Evolutionary conservation across 1,140 invertebrate species (phyloP).

Genomic region (Vollenhovia emeryi): DNA sequence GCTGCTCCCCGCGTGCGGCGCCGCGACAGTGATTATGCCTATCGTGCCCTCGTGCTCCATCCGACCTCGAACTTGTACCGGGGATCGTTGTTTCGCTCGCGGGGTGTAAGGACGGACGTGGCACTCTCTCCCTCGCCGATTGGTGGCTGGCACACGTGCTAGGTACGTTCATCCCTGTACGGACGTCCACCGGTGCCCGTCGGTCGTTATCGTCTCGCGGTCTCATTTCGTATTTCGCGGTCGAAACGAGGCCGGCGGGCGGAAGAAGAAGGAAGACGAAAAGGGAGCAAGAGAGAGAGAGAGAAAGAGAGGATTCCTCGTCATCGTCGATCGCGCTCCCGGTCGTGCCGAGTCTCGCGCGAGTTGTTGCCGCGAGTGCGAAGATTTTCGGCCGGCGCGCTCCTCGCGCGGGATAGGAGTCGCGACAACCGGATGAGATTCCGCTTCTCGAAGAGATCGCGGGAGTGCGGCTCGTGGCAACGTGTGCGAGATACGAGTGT

Average conservation of each 20-base stretch:
- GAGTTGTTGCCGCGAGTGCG: not conserved
- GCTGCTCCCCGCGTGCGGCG: conserved; percentile 59
- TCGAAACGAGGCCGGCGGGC: conserved; percentile 21
- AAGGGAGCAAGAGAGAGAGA: not conserved
- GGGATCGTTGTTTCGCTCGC: conserved; percentile 1
- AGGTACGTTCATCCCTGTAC: conserved; percentile 40
- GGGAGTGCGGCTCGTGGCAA: conserved; percentile 8
- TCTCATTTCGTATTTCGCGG: conserved; percentile 78
- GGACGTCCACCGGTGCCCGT: conserved; percentile 54
- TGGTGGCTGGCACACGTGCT: conserved; percentile 63
- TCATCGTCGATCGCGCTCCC: not conserved
- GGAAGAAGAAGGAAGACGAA: not conserved
- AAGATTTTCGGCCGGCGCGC: not conserved
- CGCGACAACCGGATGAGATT: not conserved
- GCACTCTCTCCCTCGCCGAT: conserved; percentile 42
- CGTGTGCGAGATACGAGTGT: not conserved
- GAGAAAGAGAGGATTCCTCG: not conserved
- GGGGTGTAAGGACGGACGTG: not conserved
- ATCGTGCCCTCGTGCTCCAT: conserved; percentile 53
- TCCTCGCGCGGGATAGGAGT: not conserved
- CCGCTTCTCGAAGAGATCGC: conserved; percentile 12
- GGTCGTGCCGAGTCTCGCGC: not conserved
- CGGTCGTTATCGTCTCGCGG: conserved; percentile 22
- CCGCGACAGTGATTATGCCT: conserved; percentile 70
- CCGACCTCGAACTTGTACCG: conserved; percentile 41